Conservation (phyloP, 1,140 invertebrate species). For the Ips typographus region DNA sequence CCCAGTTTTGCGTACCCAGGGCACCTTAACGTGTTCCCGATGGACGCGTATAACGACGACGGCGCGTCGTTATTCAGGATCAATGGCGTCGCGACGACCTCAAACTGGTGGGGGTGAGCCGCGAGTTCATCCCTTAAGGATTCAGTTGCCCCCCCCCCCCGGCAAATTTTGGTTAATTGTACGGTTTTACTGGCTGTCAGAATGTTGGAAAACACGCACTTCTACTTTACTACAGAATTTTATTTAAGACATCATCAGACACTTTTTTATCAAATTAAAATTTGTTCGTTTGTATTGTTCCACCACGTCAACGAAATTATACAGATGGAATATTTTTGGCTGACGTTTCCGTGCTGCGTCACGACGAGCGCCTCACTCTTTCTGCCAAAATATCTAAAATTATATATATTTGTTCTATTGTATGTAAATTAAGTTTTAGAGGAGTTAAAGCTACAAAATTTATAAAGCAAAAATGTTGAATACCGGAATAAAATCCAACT, state of each 20-base stretch:
- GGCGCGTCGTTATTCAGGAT: conserved; percentile 13
- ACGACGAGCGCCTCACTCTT: not conserved
- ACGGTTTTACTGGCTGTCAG: not conserved
- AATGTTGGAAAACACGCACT: too few relatives aligned
- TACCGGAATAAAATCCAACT: too few relatives aligned
- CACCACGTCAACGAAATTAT: not conserved
- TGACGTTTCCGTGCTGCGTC: not conserved
- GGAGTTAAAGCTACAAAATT: not conserved
- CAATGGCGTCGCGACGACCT: conserved; percentile 11
- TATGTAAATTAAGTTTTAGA: too few relatives aligned
- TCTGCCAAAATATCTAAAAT: conserved; percentile 10
- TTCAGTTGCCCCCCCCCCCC: not conserved
- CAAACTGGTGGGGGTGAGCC: not conserved
- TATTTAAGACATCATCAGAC: not conserved
- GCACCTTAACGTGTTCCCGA: conserved; percentile 3
- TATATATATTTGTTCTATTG: not conserved
- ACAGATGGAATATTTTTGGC: conserved; percentile 9
- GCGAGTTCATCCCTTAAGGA: not conserved
- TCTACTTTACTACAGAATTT: too few relatives aligned
- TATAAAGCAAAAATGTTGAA: too few relatives aligned
- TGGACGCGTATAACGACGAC: conserved; percentile 5
- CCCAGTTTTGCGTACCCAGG: conserved; percentile 4
- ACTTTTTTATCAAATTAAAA: not conserved
- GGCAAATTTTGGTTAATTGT: not conserved
- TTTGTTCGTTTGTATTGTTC: not conserved